A percentile compares a stretch with the other conserved stretches of the same genome.
phyloP scores from a whole-genome alignment of 2,888 invertebrate species.

The Tetheella fluctuosa region DNA sequence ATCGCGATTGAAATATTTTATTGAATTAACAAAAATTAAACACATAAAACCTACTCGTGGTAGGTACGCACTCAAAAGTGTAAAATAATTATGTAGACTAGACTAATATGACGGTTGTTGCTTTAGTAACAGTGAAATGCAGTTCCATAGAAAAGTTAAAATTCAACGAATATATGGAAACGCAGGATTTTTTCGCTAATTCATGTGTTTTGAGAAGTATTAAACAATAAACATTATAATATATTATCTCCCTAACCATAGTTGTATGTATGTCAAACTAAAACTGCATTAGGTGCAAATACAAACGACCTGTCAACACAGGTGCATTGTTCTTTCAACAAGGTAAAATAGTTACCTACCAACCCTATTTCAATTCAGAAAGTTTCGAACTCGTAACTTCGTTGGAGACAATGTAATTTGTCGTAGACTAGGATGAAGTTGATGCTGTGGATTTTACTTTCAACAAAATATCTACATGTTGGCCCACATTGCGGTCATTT shows the following conservation, averaged over 20 bases:
- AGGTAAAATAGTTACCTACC: conserved; percentile 17
- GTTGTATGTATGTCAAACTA: not conserved
- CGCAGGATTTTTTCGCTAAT: too few species aligned
- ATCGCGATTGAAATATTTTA: too few species aligned
- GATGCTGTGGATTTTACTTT: not conserved
- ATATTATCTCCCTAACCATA: not conserved
- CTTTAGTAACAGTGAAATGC: too few species aligned
- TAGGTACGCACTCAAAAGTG: too few species aligned
- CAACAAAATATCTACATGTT: not conserved
- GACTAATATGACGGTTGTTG: too few species aligned
- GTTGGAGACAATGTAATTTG: conserved; percentile 30
- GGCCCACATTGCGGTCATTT: not conserved
- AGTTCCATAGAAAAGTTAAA: too few species aligned
- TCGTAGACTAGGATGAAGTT: conserved; percentile 11
- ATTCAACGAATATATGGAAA: too few species aligned
- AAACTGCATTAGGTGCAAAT: not conserved
- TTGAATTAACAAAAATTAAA: too few species aligned
- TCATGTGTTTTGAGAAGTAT: too few species aligned
- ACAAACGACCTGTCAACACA: not conserved
- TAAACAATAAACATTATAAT: too few species aligned
- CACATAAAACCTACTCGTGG: too few species aligned
- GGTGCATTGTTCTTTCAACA: conserved; percentile 4
- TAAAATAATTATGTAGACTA: too few species aligned
- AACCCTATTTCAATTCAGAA: conserved; percentile 30
- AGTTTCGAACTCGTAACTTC: conserved; percentile 28